These are phyloP conservation scores for Drosophila orena DNA, from an alignment of 1,140 invertebrate species.

Conservation along the genomic window DNA sequence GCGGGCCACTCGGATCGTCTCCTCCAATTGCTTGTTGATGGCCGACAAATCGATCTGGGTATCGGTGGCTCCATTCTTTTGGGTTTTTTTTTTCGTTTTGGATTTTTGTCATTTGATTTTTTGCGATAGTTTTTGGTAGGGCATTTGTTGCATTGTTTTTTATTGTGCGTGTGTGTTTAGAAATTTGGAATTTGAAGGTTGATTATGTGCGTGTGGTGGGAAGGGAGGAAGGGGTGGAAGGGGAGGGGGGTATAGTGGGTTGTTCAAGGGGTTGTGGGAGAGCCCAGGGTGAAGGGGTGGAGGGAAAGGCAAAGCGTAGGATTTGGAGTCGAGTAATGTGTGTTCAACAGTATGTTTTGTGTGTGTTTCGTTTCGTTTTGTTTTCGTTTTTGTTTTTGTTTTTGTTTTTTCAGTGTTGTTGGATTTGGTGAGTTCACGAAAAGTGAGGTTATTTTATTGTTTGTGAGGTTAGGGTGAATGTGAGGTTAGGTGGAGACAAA, in stretches of 20 bases:
- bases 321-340: constrained; percentile 46
- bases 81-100: constrained; percentile 29
- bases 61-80: constrained; percentile 78
- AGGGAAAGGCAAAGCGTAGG: constrained; percentile 41
- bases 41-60: constrained; percentile 82
- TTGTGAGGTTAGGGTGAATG: constrained; percentile 27
- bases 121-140: constrained; percentile 29
- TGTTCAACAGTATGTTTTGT: constrained; percentile 14
- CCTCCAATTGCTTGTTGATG: constrained; percentile 84
- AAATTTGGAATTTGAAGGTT: constrained; percentile 69
- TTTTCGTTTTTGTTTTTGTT: constrained; percentile 1
- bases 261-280: constrained; percentile 12
- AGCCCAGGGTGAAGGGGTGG: constrained; percentile 16
- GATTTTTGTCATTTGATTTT: constrained; percentile 23
- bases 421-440: constrained; percentile 23
- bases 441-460: constrained; percentile 27
- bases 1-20: constrained; percentile 83
- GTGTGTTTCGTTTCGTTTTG: constrained; percentile 26
- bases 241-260: constrained; percentile 6
- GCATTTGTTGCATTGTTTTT: constrained; percentile 56
- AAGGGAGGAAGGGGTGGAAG: not conserved
- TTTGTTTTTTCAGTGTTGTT: constrained; percentile 7
- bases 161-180: constrained; percentile 35
- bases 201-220: constrained; percentile 48
- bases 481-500: constrained; percentile 31